phyloP scores from a whole-genome alignment of 2,888 invertebrate species.

The Anthoptus insignis region DNA sequence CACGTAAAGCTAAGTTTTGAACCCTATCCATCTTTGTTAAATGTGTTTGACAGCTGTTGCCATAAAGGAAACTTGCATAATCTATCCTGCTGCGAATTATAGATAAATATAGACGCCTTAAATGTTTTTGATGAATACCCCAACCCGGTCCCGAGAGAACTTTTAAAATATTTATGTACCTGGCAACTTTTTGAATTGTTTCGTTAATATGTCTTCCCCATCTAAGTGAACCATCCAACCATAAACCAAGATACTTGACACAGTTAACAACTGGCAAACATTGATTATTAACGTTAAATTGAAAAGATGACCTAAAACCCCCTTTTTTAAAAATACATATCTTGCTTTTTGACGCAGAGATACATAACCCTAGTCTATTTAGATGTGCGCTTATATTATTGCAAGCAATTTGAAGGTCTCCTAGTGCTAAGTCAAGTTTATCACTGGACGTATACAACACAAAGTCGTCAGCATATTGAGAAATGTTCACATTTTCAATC shows the following conservation, averaged over 20 bases:
- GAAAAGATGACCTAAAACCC: background rate
- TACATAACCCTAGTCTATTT: slow-evolving; percentile 12
- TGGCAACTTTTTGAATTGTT: background rate
- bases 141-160: slow-evolving; percentile 21
- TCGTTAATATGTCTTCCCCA: slow-evolving; percentile 19
- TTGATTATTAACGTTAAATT: slow-evolving; percentile 15
- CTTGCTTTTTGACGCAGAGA: slow-evolving; percentile 21
- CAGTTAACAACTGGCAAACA: slow-evolving; percentile 18
- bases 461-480: too few species aligned
- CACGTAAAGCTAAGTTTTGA: too few species aligned
- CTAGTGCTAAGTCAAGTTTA: background rate
- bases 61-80: slow-evolving; percentile 12
- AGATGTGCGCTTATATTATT: background rate
- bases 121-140: slow-evolving; percentile 30
- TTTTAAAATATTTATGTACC: background rate
- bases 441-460: slow-evolving; percentile 11
- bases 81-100: slow-evolving; percentile 20
- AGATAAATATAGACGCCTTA: background rate
- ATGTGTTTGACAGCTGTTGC: too few species aligned
- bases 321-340: slow-evolving; percentile 27
- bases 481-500: slow-evolving; percentile 12
- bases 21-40: too few species aligned
- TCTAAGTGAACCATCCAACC: slow-evolving; percentile 19
- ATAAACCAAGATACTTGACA: slow-evolving; percentile 27
- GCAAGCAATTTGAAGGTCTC: slow-evolving; percentile 3